A percentile compares a stretch with the other conserved stretches of the same genome.
phyloP scores from a whole-genome alignment of 1,140 invertebrate species.

The Cepaea nemoralis region DNA sequence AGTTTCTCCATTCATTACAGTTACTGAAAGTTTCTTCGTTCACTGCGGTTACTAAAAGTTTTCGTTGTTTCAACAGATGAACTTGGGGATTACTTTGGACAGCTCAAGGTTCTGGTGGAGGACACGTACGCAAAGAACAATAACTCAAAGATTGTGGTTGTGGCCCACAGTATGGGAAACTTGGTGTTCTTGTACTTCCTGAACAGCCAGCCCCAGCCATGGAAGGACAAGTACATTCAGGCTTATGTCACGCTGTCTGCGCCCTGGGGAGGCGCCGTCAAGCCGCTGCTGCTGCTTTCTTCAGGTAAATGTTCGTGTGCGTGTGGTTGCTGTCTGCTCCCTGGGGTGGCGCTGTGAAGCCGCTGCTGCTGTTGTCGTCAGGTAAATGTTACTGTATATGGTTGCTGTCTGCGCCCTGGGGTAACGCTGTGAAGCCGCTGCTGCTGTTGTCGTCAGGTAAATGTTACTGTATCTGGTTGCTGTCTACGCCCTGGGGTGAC shows the following conservation, averaged over 20 bases:
- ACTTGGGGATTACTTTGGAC: conserved; percentile 84
- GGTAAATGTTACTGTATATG: no score
- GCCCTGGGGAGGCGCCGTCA: conserved; percentile 95
- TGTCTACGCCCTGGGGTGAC: no score
- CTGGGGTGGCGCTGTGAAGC: no score
- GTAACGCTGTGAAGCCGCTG: no score
- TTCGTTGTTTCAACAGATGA: conserved; percentile 81
- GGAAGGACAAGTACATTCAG: conserved; percentile 93
- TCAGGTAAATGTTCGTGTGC: conserved; percentile 79
- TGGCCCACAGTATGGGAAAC: conserved; percentile 95
- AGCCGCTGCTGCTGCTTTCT: conserved; percentile 92
- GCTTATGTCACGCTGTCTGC: conserved; percentile 87
- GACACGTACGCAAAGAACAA: conserved; percentile 86
- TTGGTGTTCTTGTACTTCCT: conserved; percentile 89
- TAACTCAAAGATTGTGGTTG: conserved; percentile 80
- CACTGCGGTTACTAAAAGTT: background rate
- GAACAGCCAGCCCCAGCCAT: conserved; percentile 81
- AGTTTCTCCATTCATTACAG: no score
- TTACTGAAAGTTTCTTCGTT: no score
- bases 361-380: no score
- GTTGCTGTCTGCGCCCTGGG: no score
- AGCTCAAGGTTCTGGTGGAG: conserved; percentile 87
- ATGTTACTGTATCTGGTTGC: no score
- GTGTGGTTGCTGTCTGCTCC: no score
- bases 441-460: no score